phyloP scores from a whole-genome alignment of 2,797 vertebrate genomes.

The Cuniculus paca region DNA sequence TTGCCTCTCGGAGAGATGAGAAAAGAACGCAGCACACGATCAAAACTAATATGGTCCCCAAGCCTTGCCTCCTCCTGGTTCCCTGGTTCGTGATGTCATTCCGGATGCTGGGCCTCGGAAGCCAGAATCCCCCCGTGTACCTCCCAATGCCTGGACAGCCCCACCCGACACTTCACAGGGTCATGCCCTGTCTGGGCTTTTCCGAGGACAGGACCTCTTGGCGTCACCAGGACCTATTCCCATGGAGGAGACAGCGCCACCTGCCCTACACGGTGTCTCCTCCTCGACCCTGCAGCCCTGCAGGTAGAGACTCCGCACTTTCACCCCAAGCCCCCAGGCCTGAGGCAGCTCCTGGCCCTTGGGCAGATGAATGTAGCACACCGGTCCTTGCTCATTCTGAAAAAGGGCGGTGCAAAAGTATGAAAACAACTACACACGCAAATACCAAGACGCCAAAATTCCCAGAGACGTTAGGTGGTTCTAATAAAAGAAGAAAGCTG shows the following conservation, averaged over 20 bases:
- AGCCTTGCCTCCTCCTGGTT: not conserved
- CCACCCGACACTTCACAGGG: not conserved
- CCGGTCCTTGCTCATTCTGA: not conserved
- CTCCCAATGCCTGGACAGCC: not conserved
- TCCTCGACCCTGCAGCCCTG: not conserved
- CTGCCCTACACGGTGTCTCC: not conserved
- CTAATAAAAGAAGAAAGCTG: slow-evolving; percentile 42
- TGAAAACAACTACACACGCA: slow-evolving; percentile 30
- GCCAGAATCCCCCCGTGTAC: not conserved
- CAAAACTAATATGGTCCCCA: not conserved
- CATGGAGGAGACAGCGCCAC: not conserved
- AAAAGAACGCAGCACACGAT: not conserved
- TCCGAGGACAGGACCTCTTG: not conserved
- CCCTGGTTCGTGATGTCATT: slow-evolving; percentile 6
- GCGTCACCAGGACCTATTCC: not conserved
- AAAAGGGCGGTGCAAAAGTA: slow-evolving; percentile 36
- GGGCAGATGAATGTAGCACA: not conserved
- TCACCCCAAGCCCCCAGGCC: not conserved
- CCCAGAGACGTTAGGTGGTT: not conserved
- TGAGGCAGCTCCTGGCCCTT: not conserved
- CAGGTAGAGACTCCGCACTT: not conserved
- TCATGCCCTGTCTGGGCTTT: not conserved
- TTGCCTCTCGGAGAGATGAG: not conserved
- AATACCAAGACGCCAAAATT: slow-evolving; percentile 36
- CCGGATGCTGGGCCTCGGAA: slow-evolving; percentile 45